A percentile compares a stretch with the other conserved stretches of the same genome.
phyloP scores from a whole-genome alignment of 2,888 invertebrate genomes.

The Sphecodes monilicornis region DNA sequence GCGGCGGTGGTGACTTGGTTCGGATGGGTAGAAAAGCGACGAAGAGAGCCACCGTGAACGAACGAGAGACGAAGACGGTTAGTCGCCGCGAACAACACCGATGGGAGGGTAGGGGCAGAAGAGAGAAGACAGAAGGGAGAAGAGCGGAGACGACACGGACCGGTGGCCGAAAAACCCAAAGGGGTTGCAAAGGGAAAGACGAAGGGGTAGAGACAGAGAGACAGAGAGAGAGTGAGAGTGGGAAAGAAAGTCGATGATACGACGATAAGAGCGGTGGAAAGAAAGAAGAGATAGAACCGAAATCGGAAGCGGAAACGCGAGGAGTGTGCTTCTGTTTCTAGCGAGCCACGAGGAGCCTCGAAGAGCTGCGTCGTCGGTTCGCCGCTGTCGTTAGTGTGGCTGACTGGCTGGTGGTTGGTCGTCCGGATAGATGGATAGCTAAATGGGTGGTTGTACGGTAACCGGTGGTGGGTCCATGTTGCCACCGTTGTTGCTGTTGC shows the following conservation, averaged over 20 bases:
- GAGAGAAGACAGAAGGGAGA: constrained; percentile 6
- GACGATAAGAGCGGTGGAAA: constrained; percentile 19
- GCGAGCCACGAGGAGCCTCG: constrained; percentile 40
- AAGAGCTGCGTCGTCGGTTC: constrained; percentile 56
- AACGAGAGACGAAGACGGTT: constrained; percentile 15
- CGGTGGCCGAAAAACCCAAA: constrained; percentile 39
- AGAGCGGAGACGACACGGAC: constrained; percentile 37
- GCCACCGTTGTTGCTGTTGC: constrained; percentile 59
- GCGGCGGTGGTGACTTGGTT: constrained; percentile 74
- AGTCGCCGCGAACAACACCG: constrained; percentile 32
- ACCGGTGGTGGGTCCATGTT: constrained; percentile 58
- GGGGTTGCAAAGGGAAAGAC: constrained; percentile 42
- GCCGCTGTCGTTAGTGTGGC: constrained; percentile 47
- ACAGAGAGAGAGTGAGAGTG: too few species aligned
- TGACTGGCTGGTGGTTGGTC: constrained; percentile 45
- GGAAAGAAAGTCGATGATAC: constrained; percentile 39
- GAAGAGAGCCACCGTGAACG: constrained; percentile 58
- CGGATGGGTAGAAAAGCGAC: constrained; percentile 57
- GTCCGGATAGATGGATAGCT: constrained; percentile 46
- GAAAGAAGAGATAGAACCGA: neutral
- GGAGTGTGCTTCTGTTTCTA: constrained; percentile 54
- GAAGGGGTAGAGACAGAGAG: constrained; percentile 53
- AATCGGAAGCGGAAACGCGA: constrained; percentile 36
- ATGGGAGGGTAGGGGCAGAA: constrained; percentile 37
- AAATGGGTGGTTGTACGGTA: constrained; percentile 63